Base-by-base conservation (phyloP, 2,797 vertebrate species). In the Octomys mimax region DNA sequence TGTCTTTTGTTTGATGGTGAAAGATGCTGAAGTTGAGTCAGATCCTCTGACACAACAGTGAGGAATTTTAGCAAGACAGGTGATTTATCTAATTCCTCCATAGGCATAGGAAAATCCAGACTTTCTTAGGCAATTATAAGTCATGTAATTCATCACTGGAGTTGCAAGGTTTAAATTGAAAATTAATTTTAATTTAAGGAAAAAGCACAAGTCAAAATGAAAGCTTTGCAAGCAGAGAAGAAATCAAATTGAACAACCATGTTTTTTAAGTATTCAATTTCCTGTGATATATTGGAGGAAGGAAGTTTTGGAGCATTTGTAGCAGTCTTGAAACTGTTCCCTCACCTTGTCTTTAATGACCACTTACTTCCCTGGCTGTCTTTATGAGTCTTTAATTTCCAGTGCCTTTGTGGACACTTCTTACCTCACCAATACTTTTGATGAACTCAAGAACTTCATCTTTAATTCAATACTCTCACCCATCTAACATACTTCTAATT, bases 171-270 rank as follows among this genome's bases (percentile, higher is more conserved):
- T 85, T 68, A 91, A 64, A 84, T 64, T 81, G 61, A 46, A 49
- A 94, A 52, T 87, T 80, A 90, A 92, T 87, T 49, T 83, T 79
- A 64, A n/a, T 26, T 57, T 57, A 52, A 92, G 8, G 59, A 49
- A 70, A 73, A 68, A 95, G 82, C 46, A 36, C 4, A 82, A 10
- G 46, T 78, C 46, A 81, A 91, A 77, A 33, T 28, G 28, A 66
- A 88, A 11, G 3, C 19, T 91, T 94, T 59, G 81, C 26, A 90
- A 92, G 49, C 11, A 31, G 57, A 70, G 64, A 88, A 22, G 19
- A 88, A 81, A 84, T 62, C n/a, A 87, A 90, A 39, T 21, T 3
- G 28, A n/a, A 68, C 31, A 54, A 73, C 62, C 36, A 39, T 21
- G 49, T 22, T 90, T 89, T 83, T 70, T 31, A 91, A 28, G 9